Evolutionary conservation across 2,888 invertebrate genomes (phyloP), one percentile per base, ranked within the genome.

Genomic region (Formica aserva): DNA sequence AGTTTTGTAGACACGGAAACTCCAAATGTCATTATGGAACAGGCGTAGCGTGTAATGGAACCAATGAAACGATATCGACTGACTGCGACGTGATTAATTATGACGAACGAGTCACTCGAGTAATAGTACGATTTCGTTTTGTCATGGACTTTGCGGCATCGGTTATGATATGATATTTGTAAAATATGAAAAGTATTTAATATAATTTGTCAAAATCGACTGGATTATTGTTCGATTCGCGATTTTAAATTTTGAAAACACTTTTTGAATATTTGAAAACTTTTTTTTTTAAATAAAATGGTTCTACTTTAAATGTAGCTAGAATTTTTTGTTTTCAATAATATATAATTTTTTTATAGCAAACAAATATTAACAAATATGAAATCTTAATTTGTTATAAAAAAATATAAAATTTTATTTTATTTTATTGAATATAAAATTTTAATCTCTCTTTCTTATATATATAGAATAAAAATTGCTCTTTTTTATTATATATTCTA

Each of bases 51-150:
- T 67, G 82, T 83, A 83, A 88, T 18, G 52, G 32, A 52, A 63
- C 65, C 88, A 82, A 89, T 88, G 81, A 89, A 89, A 76, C 78
- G 81, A 82, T 75, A 83, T 63, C 32, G 77, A 13, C 67, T 63
- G 77, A 83, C 81, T 80, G 82, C 60, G n/a, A 45, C 63, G 52
- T 84, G 88, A 88, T 87, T 85, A 88, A 88, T 88, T 87, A 85
- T 83, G 83, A 85, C 72, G 78, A 83, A 84, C 84, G 83, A 69
- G 67, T 38, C 52, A 48, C 4, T 11, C 18, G 35, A 48, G 22
- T 29, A 62, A 60, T 41, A 74, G 22, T 63, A 22, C 32, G 3
- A 75, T 48, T 48, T 8, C 22, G 26, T 75, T 75, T 45, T 9
- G 41, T 29, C 15, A 18, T 13, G 29, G 8, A 62, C 18, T 75